Conservation (phyloP, 1,140 invertebrate species). For the Planococcus citri region DNA sequence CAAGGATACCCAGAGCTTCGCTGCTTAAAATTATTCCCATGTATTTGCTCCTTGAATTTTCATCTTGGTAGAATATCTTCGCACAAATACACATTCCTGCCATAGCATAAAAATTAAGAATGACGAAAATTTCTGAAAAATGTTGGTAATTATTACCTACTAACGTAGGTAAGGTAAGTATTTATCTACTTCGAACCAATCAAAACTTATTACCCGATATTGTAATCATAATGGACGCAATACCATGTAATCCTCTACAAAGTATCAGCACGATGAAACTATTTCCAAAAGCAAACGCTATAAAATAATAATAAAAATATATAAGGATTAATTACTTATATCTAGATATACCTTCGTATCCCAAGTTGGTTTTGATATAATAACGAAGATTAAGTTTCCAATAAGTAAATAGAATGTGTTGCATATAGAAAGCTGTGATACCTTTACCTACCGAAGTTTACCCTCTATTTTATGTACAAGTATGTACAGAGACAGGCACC, state of each 20-base stretch:
- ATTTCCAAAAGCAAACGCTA: slow-evolving; percentile 71
- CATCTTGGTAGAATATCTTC: slow-evolving; percentile 35
- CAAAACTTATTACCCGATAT: slow-evolving; percentile 50
- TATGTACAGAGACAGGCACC: no score
- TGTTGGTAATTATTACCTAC: neutral
- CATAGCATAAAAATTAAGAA: neutral
- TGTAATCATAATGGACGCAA: slow-evolving; percentile 68
- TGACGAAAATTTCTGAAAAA: neutral
- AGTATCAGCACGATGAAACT: slow-evolving; percentile 59
- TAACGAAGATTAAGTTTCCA: neutral
- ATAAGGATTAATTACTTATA: neutral
- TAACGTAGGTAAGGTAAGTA: neutral
- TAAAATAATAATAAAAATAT: slow-evolving; percentile 29
- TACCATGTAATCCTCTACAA: slow-evolving; percentile 70
- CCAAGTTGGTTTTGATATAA: no score
- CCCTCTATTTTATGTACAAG: no score
- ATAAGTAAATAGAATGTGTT: no score
- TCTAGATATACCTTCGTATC: no score
- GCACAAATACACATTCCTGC: slow-evolving; percentile 42
- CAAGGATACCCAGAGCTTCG: slow-evolving; percentile 60
- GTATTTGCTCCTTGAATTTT: slow-evolving; percentile 41
- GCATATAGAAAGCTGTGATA: no score
- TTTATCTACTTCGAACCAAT: neutral
- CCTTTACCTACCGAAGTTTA: no score
- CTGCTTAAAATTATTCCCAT: slow-evolving; percentile 70